A percentile compares a stretch with the other conserved stretches of the same genome.
Evolutionary conservation across 2,888 invertebrate species (phyloP).

Genomic region (Noctua pronuba): DNA sequence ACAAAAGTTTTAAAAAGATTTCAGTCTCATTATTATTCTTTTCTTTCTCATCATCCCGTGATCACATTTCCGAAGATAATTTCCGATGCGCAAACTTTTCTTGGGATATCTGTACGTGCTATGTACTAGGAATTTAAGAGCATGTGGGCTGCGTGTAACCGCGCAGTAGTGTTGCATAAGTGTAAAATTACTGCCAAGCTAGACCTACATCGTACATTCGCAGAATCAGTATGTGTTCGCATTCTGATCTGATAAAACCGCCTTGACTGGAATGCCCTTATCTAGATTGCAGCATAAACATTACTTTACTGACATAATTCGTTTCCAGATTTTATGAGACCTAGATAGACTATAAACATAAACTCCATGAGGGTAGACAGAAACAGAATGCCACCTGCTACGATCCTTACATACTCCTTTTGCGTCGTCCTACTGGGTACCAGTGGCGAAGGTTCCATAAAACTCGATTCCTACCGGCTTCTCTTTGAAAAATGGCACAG

Average conservation of each 20-base stretch:
- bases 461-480: too few species aligned
- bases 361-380: background rate
- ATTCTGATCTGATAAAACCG: conserved; percentile 35
- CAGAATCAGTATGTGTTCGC: conserved; percentile 35
- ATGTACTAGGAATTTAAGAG: background rate
- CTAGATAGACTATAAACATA: background rate
- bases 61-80: background rate
- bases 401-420: background rate
- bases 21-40: too few species aligned
- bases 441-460: too few species aligned
- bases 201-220: conserved; percentile 35
- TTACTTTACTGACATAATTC: conserved; percentile 4
- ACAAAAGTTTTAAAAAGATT: too few species aligned
- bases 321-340: background rate
- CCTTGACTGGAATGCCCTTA: conserved; percentile 33
- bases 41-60: background rate
- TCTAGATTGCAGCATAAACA: conserved; percentile 32
- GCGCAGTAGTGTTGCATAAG: conserved; percentile 2
- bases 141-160: background rate
- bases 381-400: background rate
- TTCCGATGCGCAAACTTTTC: background rate
- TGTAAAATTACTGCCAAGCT: background rate
- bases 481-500: too few species aligned
- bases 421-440: background rate
- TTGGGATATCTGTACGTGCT: background rate